Base-by-base conservation (phyloP, 1,140 invertebrate genomes). In the Euwallacea fornicatus region DNA sequence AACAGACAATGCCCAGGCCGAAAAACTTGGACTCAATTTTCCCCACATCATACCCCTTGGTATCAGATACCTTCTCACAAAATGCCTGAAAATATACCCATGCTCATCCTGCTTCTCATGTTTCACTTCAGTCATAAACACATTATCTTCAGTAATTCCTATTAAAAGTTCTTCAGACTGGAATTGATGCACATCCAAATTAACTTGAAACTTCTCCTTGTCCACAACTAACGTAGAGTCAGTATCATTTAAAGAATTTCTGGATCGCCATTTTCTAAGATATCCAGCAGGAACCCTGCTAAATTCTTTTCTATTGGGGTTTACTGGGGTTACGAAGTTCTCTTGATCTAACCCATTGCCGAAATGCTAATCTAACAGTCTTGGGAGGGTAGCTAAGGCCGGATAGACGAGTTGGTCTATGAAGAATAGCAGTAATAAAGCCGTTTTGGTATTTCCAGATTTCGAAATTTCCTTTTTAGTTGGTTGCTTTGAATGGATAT, bases 161-260 rank as follows among this genome's bases (percentile, higher is more conserved):
- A 97, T 92, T 7, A 86, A 85, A 9, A 97, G 89, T 79, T 96
- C 94, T 55, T 91, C 88, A 0, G 94, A 93, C 44, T 87, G 83
- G 79, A 96, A 97, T 74, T 96, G 93, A 47, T 92, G 88, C 0
- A 97, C 92, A 78, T 96, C 93, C 77, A 94, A 80, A 73, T 86
- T 88, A 0, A 91, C 87, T 79, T 92, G 86, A 73, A 89, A 89
- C 6, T 85, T 84, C 46, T 89, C 84, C 43, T 87, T 87, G 68
- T 87, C 84, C 9, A 64, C 47, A 13, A 70, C 71, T 0, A 85
- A 76, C n/a, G 78, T 82, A 0, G 84, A 86, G 56, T 83, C 79
- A 53, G 78, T 78, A 71, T 84, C 84, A 8, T 63, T 53, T 61
- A 75, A 71, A 4, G 69, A 59, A 13, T 58, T 56, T 33, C 54